Evolutionary conservation across 1,140 invertebrate species (phyloP).

Genomic region (Bombus pyrosoma): DNA sequence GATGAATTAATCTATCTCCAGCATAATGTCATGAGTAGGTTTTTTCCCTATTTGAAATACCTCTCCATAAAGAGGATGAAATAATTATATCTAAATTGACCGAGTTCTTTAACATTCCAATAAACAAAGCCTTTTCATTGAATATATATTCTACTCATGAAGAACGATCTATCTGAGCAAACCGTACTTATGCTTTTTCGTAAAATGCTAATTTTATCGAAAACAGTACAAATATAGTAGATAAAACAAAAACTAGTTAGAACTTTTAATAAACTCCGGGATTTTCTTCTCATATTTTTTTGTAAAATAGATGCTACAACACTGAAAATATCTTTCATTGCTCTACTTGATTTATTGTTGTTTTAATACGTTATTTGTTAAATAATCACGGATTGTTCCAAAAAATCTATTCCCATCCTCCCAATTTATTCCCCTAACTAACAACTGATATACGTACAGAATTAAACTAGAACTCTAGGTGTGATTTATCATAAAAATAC

Average conservation of each 20-base stretch:
- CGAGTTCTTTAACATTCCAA: neutral
- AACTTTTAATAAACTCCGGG: neutral
- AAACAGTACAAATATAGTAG: neutral
- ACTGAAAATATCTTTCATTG: neutral
- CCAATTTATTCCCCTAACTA: too few relatives aligned
- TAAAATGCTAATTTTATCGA: constrained; percentile 1
- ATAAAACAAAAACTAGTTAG: neutral
- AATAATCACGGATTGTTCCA: neutral
- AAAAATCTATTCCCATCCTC: neutral
- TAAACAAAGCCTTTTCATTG: neutral
- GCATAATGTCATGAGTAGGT: neutral
- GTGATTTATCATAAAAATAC: neutral
- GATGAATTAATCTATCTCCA: neutral
- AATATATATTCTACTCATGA: neutral
- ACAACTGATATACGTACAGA: too few relatives aligned
- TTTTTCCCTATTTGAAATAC: neutral
- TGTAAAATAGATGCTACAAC: neutral
- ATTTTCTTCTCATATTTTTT: neutral
- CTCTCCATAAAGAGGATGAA: neutral
- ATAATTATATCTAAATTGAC: neutral
- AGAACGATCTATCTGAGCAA: neutral
- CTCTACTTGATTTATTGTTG: neutral
- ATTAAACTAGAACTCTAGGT: neutral
- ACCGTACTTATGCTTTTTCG: constrained; percentile 16
- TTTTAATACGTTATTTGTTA: neutral